phyloP scores from a whole-genome alignment of 2,797 vertebrate genomes.

The Gymnothorax javanicus region DNA sequence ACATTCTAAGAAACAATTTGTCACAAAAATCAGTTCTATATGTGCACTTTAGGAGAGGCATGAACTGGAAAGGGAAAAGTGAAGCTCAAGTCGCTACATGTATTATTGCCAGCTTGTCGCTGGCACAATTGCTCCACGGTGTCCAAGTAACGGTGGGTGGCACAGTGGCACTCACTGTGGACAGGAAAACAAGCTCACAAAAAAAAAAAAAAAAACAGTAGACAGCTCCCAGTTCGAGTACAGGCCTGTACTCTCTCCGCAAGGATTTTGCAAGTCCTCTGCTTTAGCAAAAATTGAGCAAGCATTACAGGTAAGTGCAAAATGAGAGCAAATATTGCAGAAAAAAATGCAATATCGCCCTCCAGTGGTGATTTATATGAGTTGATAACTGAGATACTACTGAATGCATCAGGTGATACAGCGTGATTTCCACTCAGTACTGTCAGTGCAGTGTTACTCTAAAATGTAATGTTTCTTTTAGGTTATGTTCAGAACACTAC shows the following conservation, averaged over 20 bases:
- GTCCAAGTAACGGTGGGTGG: too few species aligned
- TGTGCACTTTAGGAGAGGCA: not conserved
- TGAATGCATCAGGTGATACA: not conserved
- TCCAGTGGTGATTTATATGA: not conserved
- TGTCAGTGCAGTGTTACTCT: not conserved
- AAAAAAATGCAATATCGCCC: not conserved
- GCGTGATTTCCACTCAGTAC: not conserved
- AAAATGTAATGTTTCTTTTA: not conserved
- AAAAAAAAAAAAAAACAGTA: too few species aligned
- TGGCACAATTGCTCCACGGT: not conserved
- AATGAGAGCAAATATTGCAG: not conserved
- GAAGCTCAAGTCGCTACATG: not conserved
- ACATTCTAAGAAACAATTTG: not conserved
- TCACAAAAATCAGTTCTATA: constrained; percentile 10
- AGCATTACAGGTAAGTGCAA: not conserved
- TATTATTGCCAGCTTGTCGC: not conserved
- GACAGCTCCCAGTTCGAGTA: too few species aligned
- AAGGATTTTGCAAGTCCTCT: too few species aligned
- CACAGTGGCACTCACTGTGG: too few species aligned
- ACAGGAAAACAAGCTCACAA: too few species aligned
- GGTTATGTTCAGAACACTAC: not conserved
- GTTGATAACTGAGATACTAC: not conserved
- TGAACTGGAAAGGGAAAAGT: not conserved
- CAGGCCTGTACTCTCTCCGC: too few species aligned
- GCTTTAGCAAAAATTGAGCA: not conserved